These are phyloP conservation scores for Anhinga anhinga DNA, from an alignment of 2,113 vertebrate genomes.

Conservation along the genomic window DNA sequence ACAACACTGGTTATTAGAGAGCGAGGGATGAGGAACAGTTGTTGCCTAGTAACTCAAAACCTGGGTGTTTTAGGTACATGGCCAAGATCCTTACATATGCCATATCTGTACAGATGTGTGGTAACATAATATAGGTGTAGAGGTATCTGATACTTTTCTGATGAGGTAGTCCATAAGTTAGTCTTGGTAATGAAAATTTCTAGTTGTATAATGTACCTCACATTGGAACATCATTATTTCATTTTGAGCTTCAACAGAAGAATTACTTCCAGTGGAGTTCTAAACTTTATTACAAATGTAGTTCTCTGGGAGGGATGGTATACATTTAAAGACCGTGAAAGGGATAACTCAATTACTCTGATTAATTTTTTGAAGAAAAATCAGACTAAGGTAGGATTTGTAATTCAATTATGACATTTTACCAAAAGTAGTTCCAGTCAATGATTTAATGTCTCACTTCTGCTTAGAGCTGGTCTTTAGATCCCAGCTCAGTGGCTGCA, in stretches of 20 bases:
- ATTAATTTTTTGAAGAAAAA: conserved; percentile 1
- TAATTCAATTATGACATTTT: conserved; percentile 20
- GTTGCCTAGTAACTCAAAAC: neutral
- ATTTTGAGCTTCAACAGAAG: neutral
- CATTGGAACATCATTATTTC: neutral
- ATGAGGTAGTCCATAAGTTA: neutral
- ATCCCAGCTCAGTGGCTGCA: neutral
- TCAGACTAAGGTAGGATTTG: neutral
- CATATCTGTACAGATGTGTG: neutral
- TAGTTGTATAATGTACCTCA: neutral
- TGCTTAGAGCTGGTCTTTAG: neutral
- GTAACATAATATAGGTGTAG: neutral
- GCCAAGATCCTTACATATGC: neutral
- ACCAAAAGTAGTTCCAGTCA: neutral
- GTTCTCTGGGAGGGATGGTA: neutral
- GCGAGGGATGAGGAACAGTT: neutral
- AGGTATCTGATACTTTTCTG: neutral
- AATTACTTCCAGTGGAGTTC: neutral
- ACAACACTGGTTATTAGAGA: conserved; percentile 69
- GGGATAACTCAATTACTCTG: neutral
- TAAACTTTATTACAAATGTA: neutral
- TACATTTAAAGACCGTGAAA: neutral
- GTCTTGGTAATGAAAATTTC: neutral
- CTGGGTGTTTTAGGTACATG: neutral
- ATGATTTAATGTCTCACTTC: conserved; percentile 15